Evolutionary conservation across 2,797 vertebrate species (phyloP), one percentile per base, ranked within the genome.

Genomic region (Garrulus glandarius): DNA sequence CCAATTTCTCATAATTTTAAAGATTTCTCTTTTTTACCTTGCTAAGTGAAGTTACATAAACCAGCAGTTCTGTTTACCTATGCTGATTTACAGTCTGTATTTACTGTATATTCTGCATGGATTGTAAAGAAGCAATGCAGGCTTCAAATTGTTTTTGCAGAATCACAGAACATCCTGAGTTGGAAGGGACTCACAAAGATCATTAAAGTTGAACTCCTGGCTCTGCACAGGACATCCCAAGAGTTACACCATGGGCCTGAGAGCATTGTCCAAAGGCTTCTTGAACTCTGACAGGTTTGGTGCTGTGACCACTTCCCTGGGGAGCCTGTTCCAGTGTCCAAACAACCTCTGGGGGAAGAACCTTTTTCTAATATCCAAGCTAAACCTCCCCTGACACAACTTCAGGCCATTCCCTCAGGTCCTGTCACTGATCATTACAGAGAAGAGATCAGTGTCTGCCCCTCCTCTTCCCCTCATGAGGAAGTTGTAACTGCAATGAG

Each of bases 401-500:
- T 39, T 50, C n/a, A 70, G 43, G 56, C 16, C 20, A 30, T 50
- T 70, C 20, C 29, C n/a, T 39, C 2, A 2, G 0, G 14, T 64
- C 21, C 21, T 50, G 21, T 34, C 49, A 30, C 29, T 44, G 12
- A 8, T 34, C 37, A 77, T 3, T 5, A 44, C 8, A 70, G 36
- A n/a, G 47, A 17, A 55, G 29, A 30, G 7, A 64, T 64, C 37
- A 46, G 14, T 32, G 15, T 2, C 56, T 50, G 37, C 5, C 10
- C n/a, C 2, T n/a, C 32, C 49, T 49, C 23, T 13, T 56, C 2
- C 13, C 5, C 17, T 57, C 50, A 39, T 0, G 1, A 57, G n/a
- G 10, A 70, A 46, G 21, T 1, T 39, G 37, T 8, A 61, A 70
- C 12, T 77, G 29, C 50, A 69, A 0, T 57, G 50, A 50, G 16